Evolutionary conservation across 2,888 invertebrate genomes (phyloP).

Genomic region (Drosophila macrothrix): DNA sequence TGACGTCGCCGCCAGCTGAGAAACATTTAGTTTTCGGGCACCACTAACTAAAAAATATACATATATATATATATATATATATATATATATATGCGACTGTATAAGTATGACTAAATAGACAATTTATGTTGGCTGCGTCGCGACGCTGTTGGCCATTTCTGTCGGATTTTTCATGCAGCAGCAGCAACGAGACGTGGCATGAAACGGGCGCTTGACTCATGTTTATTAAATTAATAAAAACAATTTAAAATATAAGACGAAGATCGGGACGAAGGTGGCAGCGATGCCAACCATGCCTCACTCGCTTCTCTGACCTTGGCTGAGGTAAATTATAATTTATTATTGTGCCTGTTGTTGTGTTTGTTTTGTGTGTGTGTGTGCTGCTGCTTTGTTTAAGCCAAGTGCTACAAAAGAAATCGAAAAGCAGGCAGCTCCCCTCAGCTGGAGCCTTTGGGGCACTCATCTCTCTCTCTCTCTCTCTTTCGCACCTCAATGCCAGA

Average conservation of each 20-base stretch:
- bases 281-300: conserved; percentile 17
- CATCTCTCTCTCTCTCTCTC: neutral
- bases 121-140: conserved; percentile 20
- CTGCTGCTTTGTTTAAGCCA: neutral
- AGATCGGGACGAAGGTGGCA: conserved; percentile 9
- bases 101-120: conserved; percentile 19
- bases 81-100: neutral
- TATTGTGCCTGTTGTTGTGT: neutral
- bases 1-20: conserved; percentile 1
- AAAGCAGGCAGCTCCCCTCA: neutral
- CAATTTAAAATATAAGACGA: conserved; percentile 27
- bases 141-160: conserved; percentile 33
- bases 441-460: conserved; percentile 1
- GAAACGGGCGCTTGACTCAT: conserved; percentile 44
- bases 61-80: neutral
- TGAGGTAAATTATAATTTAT: conserved; percentile 16
- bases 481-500: conserved; percentile 8
- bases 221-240: conserved; percentile 59
- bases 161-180: neutral
- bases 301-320: conserved; percentile 21
- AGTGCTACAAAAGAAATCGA: neutral
- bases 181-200: conserved; percentile 12
- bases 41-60: neutral
- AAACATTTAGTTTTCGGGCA: conserved; percentile 8
- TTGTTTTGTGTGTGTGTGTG: neutral